A percentile compares a stretch with the other conserved stretches of the same genome.
These are phyloP conservation scores for Rissa tridactyla DNA, from an alignment of 2,113 vertebrate species.

Conservation along the genomic window DNA sequence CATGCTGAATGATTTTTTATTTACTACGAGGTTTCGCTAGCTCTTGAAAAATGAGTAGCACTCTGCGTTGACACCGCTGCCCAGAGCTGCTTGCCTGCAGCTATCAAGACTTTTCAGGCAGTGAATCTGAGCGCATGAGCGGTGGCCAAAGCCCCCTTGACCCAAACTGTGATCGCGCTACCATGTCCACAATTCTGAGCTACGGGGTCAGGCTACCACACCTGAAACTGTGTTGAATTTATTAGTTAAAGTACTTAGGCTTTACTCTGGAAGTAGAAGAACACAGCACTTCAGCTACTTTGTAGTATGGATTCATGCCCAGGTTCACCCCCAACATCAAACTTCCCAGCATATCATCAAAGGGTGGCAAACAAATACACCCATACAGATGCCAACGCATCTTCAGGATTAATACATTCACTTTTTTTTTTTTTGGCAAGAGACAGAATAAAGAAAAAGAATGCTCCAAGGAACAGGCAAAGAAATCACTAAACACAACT, in stretches of 20 bases:
- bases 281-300: neutral
- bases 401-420: neutral
- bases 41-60: neutral
- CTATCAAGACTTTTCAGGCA: neutral
- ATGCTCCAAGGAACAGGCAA: neutral
- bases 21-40: neutral
- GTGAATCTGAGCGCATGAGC: neutral
- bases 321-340: neutral
- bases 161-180: fast-evolving
- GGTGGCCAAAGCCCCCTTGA: neutral
- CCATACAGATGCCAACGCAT: fast-evolving
- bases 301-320: neutral
- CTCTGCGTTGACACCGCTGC: neutral
- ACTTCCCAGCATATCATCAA: neutral
- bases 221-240: neutral
- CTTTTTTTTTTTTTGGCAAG: neutral
- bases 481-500: neutral
- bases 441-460: neutral
- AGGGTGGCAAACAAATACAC: neutral
- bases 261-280: neutral
- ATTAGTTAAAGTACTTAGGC: neutral
- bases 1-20: neutral
- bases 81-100: neutral
- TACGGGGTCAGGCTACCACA: neutral
- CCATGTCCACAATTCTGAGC: neutral